A percentile compares a stretch with the other conserved stretches of the same genome.
These are phyloP conservation scores for Cybosia mesomella DNA, from an alignment of 2,888 invertebrate genomes.

Conservation along the genomic window DNA sequence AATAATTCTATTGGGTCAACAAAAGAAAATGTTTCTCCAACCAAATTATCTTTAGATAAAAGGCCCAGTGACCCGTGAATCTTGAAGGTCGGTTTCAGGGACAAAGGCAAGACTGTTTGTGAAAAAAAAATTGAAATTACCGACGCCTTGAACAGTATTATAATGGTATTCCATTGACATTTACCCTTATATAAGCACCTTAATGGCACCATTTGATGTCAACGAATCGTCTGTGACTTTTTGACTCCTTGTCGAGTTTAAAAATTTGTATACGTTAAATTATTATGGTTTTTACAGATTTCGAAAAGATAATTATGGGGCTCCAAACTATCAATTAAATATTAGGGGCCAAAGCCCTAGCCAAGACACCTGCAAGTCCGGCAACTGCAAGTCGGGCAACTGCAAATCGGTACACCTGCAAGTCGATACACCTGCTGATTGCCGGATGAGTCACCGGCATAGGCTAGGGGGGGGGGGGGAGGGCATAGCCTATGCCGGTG, in stretches of 20 bases:
- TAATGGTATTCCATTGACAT: conserved; percentile 54
- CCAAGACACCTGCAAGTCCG: too few species aligned
- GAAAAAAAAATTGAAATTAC: conserved; percentile 55
- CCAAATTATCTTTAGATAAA: conserved; percentile 60
- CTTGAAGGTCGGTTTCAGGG: conserved; percentile 51
- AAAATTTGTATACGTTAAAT: conserved; percentile 39
- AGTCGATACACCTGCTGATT: too few species aligned
- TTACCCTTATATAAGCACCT: conserved; percentile 48
- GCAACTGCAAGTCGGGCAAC: too few species aligned
- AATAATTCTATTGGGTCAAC: conserved; percentile 42
- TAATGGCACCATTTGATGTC: conserved; percentile 45
- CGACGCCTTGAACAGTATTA: conserved; percentile 45
- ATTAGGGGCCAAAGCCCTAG: too few species aligned
- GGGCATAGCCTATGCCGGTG: too few species aligned
- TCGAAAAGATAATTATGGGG: not conserved
- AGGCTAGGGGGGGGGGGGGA: too few species aligned
- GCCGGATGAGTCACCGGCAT: too few species aligned
- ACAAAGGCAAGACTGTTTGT: conserved; percentile 57
- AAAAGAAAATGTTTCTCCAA: conserved; percentile 48
- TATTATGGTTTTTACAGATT: not conserved
- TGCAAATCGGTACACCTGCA: too few species aligned
- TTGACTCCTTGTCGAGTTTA: conserved; percentile 38
- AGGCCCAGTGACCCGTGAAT: conserved; percentile 54
- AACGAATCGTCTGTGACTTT: conserved; percentile 46
- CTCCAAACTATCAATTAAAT: too few species aligned